These are phyloP conservation scores for Aramus guarauna DNA, from an alignment of 2,113 vertebrate genomes.

Conservation along the genomic window DNA sequence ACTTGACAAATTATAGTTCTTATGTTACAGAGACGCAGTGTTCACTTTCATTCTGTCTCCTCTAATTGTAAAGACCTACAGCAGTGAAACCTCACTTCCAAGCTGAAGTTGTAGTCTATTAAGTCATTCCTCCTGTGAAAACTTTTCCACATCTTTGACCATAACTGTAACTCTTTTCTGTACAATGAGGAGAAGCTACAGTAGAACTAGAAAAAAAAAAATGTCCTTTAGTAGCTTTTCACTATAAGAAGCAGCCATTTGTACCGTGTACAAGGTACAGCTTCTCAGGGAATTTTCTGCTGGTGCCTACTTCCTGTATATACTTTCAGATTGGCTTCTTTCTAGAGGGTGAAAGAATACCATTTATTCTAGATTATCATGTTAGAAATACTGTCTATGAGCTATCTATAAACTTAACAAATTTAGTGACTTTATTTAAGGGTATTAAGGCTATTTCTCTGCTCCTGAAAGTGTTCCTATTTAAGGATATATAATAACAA, in stretches of 20 bases:
- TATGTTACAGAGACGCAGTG: not conserved
- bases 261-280: not conserved
- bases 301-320: not conserved
- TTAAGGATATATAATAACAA: not conserved
- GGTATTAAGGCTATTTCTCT: not conserved
- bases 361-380: not conserved
- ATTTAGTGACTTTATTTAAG: not conserved
- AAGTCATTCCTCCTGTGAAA: not conserved
- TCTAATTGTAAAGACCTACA: not conserved
- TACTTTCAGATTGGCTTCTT: not conserved
- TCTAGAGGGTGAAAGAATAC: not conserved
- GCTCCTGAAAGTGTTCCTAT: not conserved
- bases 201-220: not conserved
- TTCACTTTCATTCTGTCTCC: not conserved
- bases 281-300: not conserved
- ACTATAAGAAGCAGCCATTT: not conserved
- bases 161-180: not conserved
- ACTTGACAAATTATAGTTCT: not conserved
- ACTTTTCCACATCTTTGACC: not conserved
- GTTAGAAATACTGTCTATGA: not conserved
- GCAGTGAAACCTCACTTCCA: not conserved
- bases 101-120: not conserved
- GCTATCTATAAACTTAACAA: not conserved
- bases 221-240: not conserved
- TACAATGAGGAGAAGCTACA: not conserved